These are phyloP conservation scores for Notodromas monacha DNA, from an alignment of 2,888 invertebrate species.

Conservation along the genomic window DNA sequence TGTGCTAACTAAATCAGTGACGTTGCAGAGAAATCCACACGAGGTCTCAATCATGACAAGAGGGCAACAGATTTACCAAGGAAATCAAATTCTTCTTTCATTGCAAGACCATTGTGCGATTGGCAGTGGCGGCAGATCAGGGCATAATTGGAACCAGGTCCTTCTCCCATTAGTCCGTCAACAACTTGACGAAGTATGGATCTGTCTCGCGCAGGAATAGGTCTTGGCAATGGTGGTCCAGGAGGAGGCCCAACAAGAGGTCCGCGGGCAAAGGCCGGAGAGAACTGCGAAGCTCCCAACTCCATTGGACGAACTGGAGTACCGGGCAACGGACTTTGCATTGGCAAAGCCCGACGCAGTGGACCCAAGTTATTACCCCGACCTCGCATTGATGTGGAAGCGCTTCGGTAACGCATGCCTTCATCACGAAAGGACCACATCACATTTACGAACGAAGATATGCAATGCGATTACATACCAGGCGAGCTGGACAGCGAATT, in stretches of 20 bases:
- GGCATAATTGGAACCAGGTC: constrained; percentile 72
- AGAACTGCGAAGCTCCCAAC: too few relatives aligned
- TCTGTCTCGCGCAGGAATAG: constrained; percentile 36
- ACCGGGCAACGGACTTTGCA: too few relatives aligned
- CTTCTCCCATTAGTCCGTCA: constrained; percentile 78
- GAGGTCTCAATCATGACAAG: neutral
- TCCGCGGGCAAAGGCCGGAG: too few relatives aligned
- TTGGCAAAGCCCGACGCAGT: too few relatives aligned
- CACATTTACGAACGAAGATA: too few relatives aligned
- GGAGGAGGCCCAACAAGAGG: constrained; percentile 8
- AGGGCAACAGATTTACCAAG: constrained; percentile 18
- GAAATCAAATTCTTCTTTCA: constrained; percentile 33
- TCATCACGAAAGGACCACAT: too few relatives aligned
- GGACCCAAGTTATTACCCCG: too few relatives aligned
- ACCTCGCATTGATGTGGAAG: too few relatives aligned
- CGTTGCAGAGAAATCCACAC: constrained; percentile 2
- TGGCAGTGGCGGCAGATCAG: constrained; percentile 64
- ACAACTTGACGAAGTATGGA: constrained; percentile 56
- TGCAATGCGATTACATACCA: too few relatives aligned
- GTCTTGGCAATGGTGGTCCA: constrained; percentile 28
- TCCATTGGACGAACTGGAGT: too few relatives aligned
- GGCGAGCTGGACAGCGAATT: too few relatives aligned
- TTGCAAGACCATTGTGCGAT: constrained; percentile 67
- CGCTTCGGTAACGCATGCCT: too few relatives aligned
- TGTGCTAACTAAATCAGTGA: constrained; percentile 6